Evolutionary conservation across 2,888 invertebrate genomes (phyloP).

Genomic region (Liodrosophila aerea): DNA sequence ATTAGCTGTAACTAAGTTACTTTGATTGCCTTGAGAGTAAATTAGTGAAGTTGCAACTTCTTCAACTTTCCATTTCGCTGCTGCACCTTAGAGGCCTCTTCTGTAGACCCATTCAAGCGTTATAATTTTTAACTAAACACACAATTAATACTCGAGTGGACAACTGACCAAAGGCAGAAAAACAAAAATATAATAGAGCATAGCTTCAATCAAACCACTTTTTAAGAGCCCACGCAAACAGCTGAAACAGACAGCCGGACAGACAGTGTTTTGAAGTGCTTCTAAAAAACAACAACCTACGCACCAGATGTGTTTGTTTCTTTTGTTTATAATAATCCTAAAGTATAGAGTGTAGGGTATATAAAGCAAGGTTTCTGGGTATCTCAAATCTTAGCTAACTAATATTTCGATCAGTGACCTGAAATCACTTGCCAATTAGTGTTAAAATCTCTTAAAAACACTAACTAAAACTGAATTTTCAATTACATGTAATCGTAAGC

Average conservation of each 20-base stretch:
- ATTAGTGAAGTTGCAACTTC: constrained; percentile 9
- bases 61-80: constrained; percentile 4
- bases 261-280: constrained; percentile 64
- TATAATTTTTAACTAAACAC: constrained; percentile 56
- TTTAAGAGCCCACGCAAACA: constrained; percentile 51
- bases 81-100: constrained; percentile 22
- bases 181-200: constrained; percentile 10
- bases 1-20: constrained; percentile 10
- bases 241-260: constrained; percentile 47
- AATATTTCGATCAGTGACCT: no score
- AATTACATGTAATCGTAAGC: not conserved
- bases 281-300: constrained; percentile 58
- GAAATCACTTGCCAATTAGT: no score
- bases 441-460: not conserved
- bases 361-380: no score
- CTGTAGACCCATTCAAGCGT: constrained; percentile 31
- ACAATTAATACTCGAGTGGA: constrained; percentile 60
- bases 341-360: constrained; percentile 7
- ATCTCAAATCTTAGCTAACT: no score
- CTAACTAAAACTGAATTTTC: not conserved
- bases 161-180: constrained; percentile 19
- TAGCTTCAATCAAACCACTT: constrained; percentile 63
- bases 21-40: constrained; percentile 8
- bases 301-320: constrained; percentile 41
- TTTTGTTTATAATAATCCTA: constrained; percentile 18